Base-by-base conservation (phyloP, 2,888 invertebrate genomes). In the Pollenia griseotomentosa region DNA sequence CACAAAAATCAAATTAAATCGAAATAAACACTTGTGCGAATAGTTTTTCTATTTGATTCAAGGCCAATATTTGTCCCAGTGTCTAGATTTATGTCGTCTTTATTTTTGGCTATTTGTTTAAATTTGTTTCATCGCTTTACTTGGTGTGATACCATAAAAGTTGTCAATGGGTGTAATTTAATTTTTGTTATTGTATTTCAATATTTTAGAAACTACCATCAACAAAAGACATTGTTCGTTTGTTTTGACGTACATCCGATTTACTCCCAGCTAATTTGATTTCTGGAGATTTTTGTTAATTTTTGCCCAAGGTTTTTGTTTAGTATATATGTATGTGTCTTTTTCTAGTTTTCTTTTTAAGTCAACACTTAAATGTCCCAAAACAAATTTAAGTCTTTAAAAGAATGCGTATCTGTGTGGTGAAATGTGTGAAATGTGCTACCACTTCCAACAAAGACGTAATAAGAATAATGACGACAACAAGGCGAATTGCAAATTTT, bases 31-130 rank as follows among this genome's bases (percentile, higher is more conserved):
- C 14, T 12, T 53, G 12, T 42, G 40, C 40, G 53, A 71, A 63
- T 23, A 66, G 4, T 53, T 61, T 74, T 10, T 11, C 23, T 65
- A 55, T 71, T 78, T 83, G 78, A 79, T 73, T 12, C 51, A 44
- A 66, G 73, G 84, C 79, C 85, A 82, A 78, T 74, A 82, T 68
- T 78, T 79, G 55, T 44, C 42, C 23, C 57, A 57, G 42, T 65
- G 83, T 83, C 83, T 78, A 71, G 65, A 59, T 61, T 73, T 66
- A 51, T 75, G 55, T 63, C 63, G 51, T 66, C 57, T 48, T 79
- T 73, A 53, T 61, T 77, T 79, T 46, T 83, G 55, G 55, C 71
- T 19, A 14, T 66, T 51, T 8, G 9, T 73, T 53, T 59, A 9
- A 68, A 16, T 51, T n/a, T 77, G 51, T 33, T 42, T 59, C 23